Percentiles rank a stretch among this genome's conserved stretches.
These are phyloP conservation scores for Netelia inedita DNA, from an alignment of 2,888 invertebrate genomes.

Conservation along the genomic window DNA sequence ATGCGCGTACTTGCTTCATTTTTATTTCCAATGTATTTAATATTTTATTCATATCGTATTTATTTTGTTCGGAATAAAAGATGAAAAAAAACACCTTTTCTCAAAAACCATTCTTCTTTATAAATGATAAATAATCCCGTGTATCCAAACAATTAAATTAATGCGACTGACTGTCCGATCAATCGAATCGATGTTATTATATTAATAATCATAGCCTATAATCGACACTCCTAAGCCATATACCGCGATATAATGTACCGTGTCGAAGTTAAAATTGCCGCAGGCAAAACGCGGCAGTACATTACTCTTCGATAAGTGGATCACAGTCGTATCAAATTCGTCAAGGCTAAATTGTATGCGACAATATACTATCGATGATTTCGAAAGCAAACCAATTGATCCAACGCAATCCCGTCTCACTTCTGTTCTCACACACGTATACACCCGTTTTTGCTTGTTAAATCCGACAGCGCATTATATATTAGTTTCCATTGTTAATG, in stretches of 20 bases:
- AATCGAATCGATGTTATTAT: neutral
- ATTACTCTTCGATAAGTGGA: slow-evolving; percentile 4
- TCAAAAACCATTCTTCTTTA: too few relatives aligned
- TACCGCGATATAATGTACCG: neutral
- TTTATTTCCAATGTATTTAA: too few relatives aligned
- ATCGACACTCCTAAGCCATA: neutral
- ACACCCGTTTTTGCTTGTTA: slow-evolving; percentile 17
- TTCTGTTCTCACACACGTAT: neutral
- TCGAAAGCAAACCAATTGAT: slow-evolving; percentile 56
- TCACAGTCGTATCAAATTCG: neutral
- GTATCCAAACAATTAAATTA: too few relatives aligned
- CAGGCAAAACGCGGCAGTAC: neutral
- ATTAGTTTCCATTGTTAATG: slow-evolving; percentile 73
- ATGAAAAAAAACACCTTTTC: too few relatives aligned
- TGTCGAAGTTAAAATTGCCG: neutral
- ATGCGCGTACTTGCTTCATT: too few relatives aligned
- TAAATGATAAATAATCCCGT: too few relatives aligned
- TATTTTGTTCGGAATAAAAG: too few relatives aligned
- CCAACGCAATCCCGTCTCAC: neutral
- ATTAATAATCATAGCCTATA: neutral
- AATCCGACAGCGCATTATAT: slow-evolving; percentile 61
- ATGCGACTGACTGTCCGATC: neutral
- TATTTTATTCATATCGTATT: too few relatives aligned
- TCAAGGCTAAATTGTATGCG: slow-evolving; percentile 1
- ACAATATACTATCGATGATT: slow-evolving; percentile 30